Percentiles rank a stretch among this genome's conserved stretches.
phyloP scores from a whole-genome alignment of 2,113 vertebrate species.

The Empidonax alnorum region DNA sequence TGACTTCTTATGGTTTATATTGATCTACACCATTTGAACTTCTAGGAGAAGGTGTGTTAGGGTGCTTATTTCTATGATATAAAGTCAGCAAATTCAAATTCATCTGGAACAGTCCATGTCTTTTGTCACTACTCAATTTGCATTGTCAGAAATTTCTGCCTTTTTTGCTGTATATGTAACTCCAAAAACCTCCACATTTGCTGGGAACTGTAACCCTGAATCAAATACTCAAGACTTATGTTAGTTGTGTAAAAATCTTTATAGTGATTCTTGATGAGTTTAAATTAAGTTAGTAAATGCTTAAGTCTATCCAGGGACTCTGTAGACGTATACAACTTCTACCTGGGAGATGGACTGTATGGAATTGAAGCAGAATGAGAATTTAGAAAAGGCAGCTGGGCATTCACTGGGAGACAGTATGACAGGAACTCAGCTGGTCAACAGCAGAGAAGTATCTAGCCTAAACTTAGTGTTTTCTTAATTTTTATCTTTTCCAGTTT shows the following conservation, averaged over 20 bases:
- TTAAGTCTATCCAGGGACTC: conserved; percentile 10
- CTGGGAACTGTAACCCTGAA: not conserved
- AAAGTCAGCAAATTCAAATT: not conserved
- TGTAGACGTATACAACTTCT: not conserved
- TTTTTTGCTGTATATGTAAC: not conserved
- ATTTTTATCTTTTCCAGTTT: not conserved
- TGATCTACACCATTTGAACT: not conserved
- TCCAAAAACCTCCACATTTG: not conserved
- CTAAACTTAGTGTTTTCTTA: not conserved
- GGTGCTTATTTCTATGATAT: not conserved
- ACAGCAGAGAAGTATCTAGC: not conserved
- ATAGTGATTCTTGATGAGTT: not conserved
- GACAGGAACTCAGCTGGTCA: not conserved
- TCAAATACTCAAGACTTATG: not conserved
- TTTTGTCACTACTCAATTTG: not conserved
- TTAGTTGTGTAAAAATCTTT: not conserved
- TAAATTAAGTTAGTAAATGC: not conserved
- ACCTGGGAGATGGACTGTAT: not conserved
- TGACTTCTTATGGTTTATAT: not conserved
- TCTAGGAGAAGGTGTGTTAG: not conserved
- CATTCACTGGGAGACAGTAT: not conserved
- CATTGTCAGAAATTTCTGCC: not conserved
- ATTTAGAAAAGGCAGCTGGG: not conserved
- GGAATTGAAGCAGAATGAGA: not conserved
- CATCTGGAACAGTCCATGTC: not conserved